A percentile compares a stretch with the other conserved stretches of the same genome.
These are phyloP conservation scores for Lethrus apterus DNA, from an alignment of 1,140 invertebrate species.

Conservation along the genomic window DNA sequence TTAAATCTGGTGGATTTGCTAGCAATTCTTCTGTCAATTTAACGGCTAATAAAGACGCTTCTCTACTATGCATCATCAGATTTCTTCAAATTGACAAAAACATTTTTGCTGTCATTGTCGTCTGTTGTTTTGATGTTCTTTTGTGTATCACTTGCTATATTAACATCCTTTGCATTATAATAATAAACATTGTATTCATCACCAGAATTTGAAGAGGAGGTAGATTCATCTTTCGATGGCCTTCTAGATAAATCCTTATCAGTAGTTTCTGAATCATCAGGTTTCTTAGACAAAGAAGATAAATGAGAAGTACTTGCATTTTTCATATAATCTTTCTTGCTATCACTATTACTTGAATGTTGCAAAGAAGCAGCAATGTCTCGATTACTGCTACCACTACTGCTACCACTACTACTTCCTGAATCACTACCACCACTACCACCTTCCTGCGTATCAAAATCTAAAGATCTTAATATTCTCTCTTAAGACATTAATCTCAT, in stretches of 20 bases:
- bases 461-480: slow-evolving; percentile 34
- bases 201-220: slow-evolving; percentile 61
- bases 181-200: slow-evolving; percentile 82
- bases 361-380: slow-evolving; percentile 24
- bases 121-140: slow-evolving; percentile 11
- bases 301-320: background rate
- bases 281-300: no score
- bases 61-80: slow-evolving; percentile 69
- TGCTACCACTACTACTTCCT: no score
- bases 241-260: slow-evolving; percentile 42
- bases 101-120: slow-evolving; percentile 28
- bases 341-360: slow-evolving; percentile 19
- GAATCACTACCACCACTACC: slow-evolving; percentile 41
- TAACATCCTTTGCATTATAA: slow-evolving; percentile 59
- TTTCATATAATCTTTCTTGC: slow-evolving; percentile 21
- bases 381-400: slow-evolving; percentile 28
- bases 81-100: slow-evolving; percentile 58
- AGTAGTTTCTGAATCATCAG: slow-evolving; percentile 30
- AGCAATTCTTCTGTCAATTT: slow-evolving; percentile 83
- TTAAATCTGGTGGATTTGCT: slow-evolving; percentile 80
- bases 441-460: slow-evolving; percentile 61
- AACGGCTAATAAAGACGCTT: slow-evolving; percentile 84
- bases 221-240: slow-evolving; percentile 57
- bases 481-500: slow-evolving; percentile 51
- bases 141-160: slow-evolving; percentile 2